Base-by-base conservation (phyloP, 2,113 vertebrate genomes). In the Perca fluviatilis region DNA sequence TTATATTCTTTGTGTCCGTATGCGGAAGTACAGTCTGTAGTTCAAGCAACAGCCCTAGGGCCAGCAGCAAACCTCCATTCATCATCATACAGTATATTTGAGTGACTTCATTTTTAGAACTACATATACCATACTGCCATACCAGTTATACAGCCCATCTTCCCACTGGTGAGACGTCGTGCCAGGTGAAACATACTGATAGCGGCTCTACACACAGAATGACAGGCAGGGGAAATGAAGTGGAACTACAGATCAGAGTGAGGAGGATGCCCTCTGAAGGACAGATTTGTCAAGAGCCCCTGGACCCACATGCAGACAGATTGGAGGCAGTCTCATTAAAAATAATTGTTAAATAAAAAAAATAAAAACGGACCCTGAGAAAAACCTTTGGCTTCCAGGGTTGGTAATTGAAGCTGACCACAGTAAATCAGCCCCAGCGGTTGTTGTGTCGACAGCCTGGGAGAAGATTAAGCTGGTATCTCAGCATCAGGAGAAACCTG, bases 261-360 rank as follows among this genome's bases (percentile, higher is more conserved):
- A 88, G 67, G 77, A 90, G 84, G 80, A 72, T 83, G 75, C 73
- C 70, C 82, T 83, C 77, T 92, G 93, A 95, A 92, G 93, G 94
- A 94, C 90, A 62, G 88, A 95, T 94, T 94, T 91, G 91, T 92
- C 93, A 93, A 89, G 92, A 83, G 61, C 86, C 73, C 74, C 80
- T 85, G 87, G 69, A 93, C 90, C 92, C 86, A 89, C 90, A 95
- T 95, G 94, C 93, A 95, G 93, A 95, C 95, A 84, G 93, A 94
- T 95, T 87, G 83, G 85, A 94, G 85, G 86, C 82, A 79, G 89
- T 91, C 87, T 90, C 93, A 94, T 95, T 95, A 94, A 93, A 92
- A 92, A 93, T 94, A 94, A 93, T 93, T 93, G 91, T 33, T 33
- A 33, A 33, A 33, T 33, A 33, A 33, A 33, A 33, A 33, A 33